Percentiles rank a stretch among this genome's conserved stretches.
Evolutionary conservation across 2,888 invertebrate species (phyloP).

Genomic region (Noctua janthe): DNA sequence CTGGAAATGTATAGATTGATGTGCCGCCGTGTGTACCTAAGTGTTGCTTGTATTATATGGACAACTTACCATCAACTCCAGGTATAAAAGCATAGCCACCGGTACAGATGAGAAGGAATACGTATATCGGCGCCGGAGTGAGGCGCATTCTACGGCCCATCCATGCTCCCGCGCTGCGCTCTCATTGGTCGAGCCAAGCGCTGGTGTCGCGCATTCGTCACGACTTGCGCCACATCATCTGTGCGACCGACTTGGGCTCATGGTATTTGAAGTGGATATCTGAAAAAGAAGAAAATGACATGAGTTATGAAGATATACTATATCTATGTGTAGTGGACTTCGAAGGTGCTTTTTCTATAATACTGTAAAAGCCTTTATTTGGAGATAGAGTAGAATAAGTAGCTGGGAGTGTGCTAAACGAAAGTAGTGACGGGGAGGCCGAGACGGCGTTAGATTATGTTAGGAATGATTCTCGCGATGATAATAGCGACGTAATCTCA

Average conservation of each 20-base stretch:
- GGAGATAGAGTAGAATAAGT: too few species aligned
- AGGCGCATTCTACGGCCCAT: slow-evolving; percentile 89
- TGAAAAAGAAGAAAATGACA: slow-evolving; percentile 43
- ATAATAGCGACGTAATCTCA: too few species aligned
- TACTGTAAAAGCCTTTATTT: too few species aligned
- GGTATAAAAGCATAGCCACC: slow-evolving; percentile 82
- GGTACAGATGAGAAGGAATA: slow-evolving; percentile 82
- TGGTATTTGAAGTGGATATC: slow-evolving; percentile 29
- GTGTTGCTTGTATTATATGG: background rate
- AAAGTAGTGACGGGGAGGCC: too few species aligned
- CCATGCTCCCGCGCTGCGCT: slow-evolving; percentile 84
- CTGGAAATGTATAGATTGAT: too few species aligned
- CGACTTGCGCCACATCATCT: slow-evolving; percentile 54
- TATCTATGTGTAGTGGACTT: background rate
- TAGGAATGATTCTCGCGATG: too few species aligned
- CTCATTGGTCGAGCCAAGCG: slow-evolving; percentile 77
- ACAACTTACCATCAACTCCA: slow-evolving; percentile 83
- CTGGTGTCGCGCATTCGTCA: slow-evolving; percentile 62
- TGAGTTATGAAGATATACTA: background rate
- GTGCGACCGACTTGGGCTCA: slow-evolving; percentile 9
- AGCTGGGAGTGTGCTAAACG: too few species aligned
- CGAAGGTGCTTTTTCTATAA: background rate
- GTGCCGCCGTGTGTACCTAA: too few species aligned
- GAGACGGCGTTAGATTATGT: too few species aligned
- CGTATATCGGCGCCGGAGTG: slow-evolving; percentile 82